Percentiles rank a stretch among this genome's conserved stretches.
Conservation (phyloP, 2,888 invertebrate species). For the Lomographa bimaculata region DNA sequence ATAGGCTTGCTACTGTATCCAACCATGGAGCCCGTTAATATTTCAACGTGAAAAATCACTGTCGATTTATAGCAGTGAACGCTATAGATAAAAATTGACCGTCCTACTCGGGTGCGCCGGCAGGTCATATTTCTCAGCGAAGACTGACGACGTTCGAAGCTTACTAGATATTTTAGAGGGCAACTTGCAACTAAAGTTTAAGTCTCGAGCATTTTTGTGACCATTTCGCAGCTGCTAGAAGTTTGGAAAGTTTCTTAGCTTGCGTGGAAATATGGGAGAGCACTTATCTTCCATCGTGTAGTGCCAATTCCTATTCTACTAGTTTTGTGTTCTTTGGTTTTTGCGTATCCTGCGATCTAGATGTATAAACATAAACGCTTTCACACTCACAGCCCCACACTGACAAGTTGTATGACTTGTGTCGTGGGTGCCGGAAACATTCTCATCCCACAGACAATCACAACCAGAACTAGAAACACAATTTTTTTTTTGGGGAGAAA, state of each 20-base stretch:
- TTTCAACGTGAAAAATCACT: slow-evolving; percentile 67
- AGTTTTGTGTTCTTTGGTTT: too few relatives aligned
- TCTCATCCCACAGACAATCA: too few relatives aligned
- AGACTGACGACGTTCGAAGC: slow-evolving; percentile 34
- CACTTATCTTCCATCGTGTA: background rate
- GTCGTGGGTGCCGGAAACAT: too few relatives aligned
- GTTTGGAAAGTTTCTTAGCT: slow-evolving; percentile 23
- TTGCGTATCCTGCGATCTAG: too few relatives aligned
- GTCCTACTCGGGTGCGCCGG: slow-evolving; percentile 40
- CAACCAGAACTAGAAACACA: too few relatives aligned
- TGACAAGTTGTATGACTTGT: too few relatives aligned
- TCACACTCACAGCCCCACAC: too few relatives aligned
- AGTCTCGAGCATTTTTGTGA: slow-evolving; percentile 30
- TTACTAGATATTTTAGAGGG: slow-evolving; percentile 38
- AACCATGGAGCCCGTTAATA: slow-evolving; percentile 62
- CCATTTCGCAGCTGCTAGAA: slow-evolving; percentile 30
- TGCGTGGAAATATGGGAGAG: slow-evolving; percentile 13
- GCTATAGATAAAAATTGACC: slow-evolving; percentile 70
- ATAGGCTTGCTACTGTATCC: slow-evolving; percentile 45
- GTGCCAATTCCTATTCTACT: too few relatives aligned
- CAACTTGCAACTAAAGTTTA: slow-evolving; percentile 21
- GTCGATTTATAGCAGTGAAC: slow-evolving; percentile 66
- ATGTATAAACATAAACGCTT: too few relatives aligned
- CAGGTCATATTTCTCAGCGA: slow-evolving; percentile 44
- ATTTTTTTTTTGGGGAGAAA: too few relatives aligned